Conservation (phyloP, 2,888 invertebrate genomes). For the Cinara cedri region DNA sequence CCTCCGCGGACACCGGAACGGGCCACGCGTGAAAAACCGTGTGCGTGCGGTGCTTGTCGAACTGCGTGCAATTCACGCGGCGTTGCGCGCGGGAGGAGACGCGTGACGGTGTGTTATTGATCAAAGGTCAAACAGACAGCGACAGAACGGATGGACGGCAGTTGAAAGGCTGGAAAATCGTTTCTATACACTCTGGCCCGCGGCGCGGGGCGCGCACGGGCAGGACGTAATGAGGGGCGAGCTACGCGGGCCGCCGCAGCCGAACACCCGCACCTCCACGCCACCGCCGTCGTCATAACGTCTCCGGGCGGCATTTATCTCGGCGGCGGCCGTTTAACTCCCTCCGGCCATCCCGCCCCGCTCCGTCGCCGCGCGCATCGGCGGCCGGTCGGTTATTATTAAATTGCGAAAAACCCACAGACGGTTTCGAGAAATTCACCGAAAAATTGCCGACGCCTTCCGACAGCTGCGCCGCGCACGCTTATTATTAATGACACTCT, state of each 20-base stretch:
- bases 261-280: not conserved
- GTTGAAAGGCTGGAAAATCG: conserved; percentile 48
- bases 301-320: conserved; percentile 34
- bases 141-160: conserved; percentile 33
- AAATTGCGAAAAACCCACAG: conserved; percentile 20
- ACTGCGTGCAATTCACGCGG: no score
- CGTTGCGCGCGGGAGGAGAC: not conserved
- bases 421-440: conserved; percentile 31
- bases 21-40: no score
- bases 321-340: conserved; percentile 22
- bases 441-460: conserved; percentile 44
- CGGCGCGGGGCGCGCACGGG: not conserved
- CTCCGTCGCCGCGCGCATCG: not conserved
- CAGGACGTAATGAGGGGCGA: not conserved
- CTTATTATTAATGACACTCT: conserved; percentile 33
- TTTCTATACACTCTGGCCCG: not conserved
- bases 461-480: conserved; percentile 14
- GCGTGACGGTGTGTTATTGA: conserved; percentile 14
- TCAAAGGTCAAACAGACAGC: conserved; percentile 48
- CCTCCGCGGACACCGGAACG: no score
- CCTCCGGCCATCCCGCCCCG: not conserved
- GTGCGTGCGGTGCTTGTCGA: no score
- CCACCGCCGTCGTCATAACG: not conserved
- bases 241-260: not conserved
- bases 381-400: conserved; percentile 19